Evolutionary conservation across 92 coral and sea anemone genomes (phyloP).

Genomic region (Hydrozoanthus gracilis): DNA sequence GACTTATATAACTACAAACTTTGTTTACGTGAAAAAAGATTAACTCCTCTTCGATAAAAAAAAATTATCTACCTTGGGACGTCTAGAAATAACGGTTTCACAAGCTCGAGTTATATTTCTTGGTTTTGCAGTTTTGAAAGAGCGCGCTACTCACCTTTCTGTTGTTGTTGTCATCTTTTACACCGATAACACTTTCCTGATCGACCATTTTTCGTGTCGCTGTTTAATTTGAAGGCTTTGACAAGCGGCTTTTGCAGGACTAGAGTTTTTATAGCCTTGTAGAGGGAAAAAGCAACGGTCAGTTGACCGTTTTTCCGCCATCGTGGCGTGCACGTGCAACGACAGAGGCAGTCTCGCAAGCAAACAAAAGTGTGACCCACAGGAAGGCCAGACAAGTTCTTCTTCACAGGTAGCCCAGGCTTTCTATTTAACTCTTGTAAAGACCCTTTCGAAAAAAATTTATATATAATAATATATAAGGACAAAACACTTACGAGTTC

Average conservation of each 20-base stretch:
- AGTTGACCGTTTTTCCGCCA: conserved; percentile 40
- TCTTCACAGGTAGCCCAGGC: background rate
- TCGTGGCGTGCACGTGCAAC: conserved; percentile 45
- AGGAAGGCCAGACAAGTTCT: background rate
- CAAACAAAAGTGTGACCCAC: conserved; percentile 10
- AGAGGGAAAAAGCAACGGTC: conserved; percentile 25
- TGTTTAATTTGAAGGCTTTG: background rate
- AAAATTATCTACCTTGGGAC: too few species aligned
- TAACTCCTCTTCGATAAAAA: background rate
- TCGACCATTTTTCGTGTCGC: conserved; percentile 20
- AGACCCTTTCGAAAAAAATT: too few species aligned
- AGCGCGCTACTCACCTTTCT: conserved; percentile 7
- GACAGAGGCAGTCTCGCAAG: conserved; percentile 5
- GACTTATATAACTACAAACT: background rate
- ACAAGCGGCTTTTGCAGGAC: background rate
- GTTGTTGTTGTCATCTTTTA: background rate
- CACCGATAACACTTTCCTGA: background rate
- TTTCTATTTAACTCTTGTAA: background rate
- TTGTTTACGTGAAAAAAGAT: background rate
- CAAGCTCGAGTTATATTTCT: background rate
- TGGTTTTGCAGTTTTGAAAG: background rate
- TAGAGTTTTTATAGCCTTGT: background rate
- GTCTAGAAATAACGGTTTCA: background rate
- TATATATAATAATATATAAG: too few species aligned
- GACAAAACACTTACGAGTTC: too few species aligned